A percentile compares a stretch with the other conserved stretches of the same genome.
Evolutionary conservation across 2,113 vertebrate genomes (phyloP).

Genomic region (Canis aureus): DNA sequence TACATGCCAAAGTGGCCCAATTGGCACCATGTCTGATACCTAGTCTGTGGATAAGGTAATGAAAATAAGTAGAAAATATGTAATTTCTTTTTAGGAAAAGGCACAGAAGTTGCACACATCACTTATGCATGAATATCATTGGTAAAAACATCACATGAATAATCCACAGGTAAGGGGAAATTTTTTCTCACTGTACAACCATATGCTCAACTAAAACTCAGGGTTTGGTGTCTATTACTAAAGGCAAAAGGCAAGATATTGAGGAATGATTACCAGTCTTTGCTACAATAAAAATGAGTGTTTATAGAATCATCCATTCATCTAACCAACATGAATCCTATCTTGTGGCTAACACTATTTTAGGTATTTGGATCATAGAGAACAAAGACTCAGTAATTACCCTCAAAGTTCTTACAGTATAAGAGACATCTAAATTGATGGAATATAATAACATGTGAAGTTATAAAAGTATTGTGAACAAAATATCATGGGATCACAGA

Average conservation of each 20-base stretch:
- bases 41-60: neutral
- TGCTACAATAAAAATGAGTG: neutral
- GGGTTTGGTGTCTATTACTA: neutral
- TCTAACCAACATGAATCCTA: neutral
- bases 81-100: neutral
- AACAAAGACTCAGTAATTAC: neutral
- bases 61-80: neutral
- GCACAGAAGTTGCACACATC: neutral
- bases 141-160: neutral
- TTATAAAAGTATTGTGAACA: neutral
- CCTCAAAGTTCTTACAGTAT: neutral
- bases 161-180: neutral
- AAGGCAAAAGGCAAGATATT: neutral
- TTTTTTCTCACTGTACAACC: neutral
- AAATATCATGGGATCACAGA: neutral
- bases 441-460: neutral
- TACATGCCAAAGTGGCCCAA: neutral
- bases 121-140: neutral
- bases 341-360: neutral
- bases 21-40: neutral
- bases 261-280: neutral
- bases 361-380: neutral
- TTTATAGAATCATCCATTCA: neutral
- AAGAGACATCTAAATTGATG: neutral
- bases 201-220: neutral